A percentile compares a stretch with the other conserved stretches of the same genome.
phyloP scores from a whole-genome alignment of 2,797 vertebrate species.

The Octomys mimax region DNA sequence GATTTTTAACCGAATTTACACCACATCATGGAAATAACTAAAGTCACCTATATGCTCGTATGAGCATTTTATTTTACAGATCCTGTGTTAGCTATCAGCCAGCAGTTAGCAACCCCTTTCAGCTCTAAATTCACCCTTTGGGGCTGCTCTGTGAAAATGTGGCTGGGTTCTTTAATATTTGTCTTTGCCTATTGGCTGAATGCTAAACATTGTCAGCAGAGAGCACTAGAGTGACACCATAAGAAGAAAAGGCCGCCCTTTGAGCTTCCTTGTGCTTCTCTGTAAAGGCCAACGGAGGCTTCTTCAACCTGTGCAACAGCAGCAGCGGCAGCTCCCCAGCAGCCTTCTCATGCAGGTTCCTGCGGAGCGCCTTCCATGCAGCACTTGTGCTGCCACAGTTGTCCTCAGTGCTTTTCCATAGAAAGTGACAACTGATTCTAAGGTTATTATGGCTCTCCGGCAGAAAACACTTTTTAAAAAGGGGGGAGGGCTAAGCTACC shows the following conservation, averaged over 20 bases:
- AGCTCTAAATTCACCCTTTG: slow-evolving; percentile 13
- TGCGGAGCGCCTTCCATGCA: not conserved
- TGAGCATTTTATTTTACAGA: not conserved
- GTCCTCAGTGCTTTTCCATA: not conserved
- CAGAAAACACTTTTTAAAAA: not conserved
- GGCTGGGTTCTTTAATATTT: not conserved
- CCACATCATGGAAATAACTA: not conserved
- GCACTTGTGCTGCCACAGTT: not conserved
- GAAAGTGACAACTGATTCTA: not conserved
- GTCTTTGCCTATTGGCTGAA: not conserved
- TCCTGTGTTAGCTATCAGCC: not conserved
- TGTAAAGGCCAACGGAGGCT: not conserved
- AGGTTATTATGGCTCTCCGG: not conserved
- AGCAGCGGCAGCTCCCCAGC: not conserved
- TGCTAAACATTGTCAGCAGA: not conserved
- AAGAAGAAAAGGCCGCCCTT: not conserved
- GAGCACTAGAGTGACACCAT: not conserved
- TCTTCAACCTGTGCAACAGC: not conserved
- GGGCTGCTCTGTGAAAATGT: slow-evolving; percentile 32
- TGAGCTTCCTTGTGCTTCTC: not conserved
- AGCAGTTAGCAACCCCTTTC: not conserved
- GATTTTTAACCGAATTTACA: not conserved
- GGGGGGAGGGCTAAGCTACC: not conserved
- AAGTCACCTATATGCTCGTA: not conserved
- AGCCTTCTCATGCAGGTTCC: not conserved